Base-by-base conservation (phyloP, 92 coral and sea anemone species). In the Pocillopora grandis region DNA sequence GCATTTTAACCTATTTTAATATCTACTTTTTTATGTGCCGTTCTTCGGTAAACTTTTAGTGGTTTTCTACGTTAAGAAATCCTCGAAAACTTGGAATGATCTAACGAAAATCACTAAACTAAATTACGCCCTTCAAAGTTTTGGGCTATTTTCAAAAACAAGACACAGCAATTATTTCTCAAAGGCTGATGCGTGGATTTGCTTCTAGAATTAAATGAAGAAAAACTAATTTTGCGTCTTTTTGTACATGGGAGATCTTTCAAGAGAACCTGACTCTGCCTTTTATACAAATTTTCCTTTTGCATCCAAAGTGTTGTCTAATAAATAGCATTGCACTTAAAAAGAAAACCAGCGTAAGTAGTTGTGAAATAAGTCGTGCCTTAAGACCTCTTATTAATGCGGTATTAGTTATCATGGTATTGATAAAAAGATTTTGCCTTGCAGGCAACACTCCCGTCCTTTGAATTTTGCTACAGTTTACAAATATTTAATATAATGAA, bases 311-410 rank as follows among this genome's bases (percentile, higher is more conserved):
- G 60, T 42, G 18, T 36, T 23, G 27, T 58, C 71, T 12, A 58
- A 52, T 19, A 69, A 80, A 80, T 80, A 68, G 76, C 31, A 35
- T 17, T 69, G 70, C 18, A 17, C 37, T 23, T 76, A 72, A 81
- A 60, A 5, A 35, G 60, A 49, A 71, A 81, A 81, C 60, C 71
- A 81, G 71, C 85, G 78, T 49, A 19, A 81, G 85, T 77, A 20
- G 12, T 69, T 14, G 52, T 16, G 2, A 48, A 81, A 56, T 62
- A 62, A n/a, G 37, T 65, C 21, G 12, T 55, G 48, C 48, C 18
- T 72, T 37, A 36, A 60, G 59, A 37, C 9, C 52, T 42, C 52
- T 42, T 42, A 3, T 3, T 1, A 42, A 42, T 42, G 8, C 52
- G 8, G 8, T 42, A 42, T 42, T 42, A 3, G 52, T 42, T 42